These are phyloP conservation scores for Echinops telfairi DNA, from an alignment of 2,113 vertebrate species.

Conservation along the genomic window DNA sequence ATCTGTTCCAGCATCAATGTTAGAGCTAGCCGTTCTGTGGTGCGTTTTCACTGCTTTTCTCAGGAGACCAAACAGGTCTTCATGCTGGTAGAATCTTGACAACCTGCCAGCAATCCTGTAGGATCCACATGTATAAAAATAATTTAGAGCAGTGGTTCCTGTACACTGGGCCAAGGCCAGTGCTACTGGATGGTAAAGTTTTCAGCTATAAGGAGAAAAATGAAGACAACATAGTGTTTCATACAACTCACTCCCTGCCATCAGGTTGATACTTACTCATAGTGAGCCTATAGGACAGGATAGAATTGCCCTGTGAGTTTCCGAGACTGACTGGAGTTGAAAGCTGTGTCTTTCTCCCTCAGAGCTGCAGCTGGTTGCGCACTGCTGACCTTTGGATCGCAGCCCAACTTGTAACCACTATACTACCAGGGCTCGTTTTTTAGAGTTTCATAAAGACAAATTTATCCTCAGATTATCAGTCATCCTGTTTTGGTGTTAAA, in stretches of 20 bases:
- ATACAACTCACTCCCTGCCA: too few species aligned
- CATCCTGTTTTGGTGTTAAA: conserved; percentile 55
- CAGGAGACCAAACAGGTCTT: conserved; percentile 18
- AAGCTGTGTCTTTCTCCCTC: too few species aligned
- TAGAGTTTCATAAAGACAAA: conserved; percentile 48
- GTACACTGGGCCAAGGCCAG: neutral
- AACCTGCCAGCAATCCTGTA: neutral
- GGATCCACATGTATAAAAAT: neutral
- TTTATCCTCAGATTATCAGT: conserved; percentile 55
- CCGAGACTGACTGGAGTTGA: too few species aligned
- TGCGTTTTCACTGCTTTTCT: conserved; percentile 60
- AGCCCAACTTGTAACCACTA: too few species aligned
- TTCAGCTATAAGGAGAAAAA: conserved; percentile 40
- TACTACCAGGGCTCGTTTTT: too few species aligned
- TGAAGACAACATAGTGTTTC: neutral
- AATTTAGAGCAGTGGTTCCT: conserved; percentile 51
- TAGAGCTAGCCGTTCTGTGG: neutral
- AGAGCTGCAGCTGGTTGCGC: too few species aligned
- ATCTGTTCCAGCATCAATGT: conserved; percentile 39
- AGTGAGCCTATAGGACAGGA: too few species aligned
- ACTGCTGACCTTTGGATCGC: too few species aligned
- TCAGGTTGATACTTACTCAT: too few species aligned
- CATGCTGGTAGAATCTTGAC: conserved; percentile 33
- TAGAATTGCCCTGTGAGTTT: too few species aligned
- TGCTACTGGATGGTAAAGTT: neutral